phyloP scores from a whole-genome alignment of 1,140 invertebrate species.

The Thaumatotibia leucotreta region DNA sequence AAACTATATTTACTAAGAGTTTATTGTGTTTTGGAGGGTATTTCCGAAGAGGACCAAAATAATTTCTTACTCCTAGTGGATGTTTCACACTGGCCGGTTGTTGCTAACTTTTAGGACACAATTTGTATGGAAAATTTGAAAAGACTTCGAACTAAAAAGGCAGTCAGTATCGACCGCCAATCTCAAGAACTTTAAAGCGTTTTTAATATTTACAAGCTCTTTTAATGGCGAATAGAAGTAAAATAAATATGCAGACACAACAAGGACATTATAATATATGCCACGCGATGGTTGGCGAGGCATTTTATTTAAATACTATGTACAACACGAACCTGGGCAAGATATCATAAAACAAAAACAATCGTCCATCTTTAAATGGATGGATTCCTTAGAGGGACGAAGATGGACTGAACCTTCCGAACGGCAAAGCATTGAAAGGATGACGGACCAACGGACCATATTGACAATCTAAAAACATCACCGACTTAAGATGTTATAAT shows the following conservation, averaged over 20 bases:
- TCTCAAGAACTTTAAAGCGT: slow-evolving; percentile 32
- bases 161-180: slow-evolving; percentile 23
- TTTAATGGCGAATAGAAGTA: slow-evolving; percentile 33
- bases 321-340: slow-evolving; percentile 72
- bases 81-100: slow-evolving; percentile 70
- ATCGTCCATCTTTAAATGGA: slow-evolving; percentile 61
- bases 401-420: slow-evolving; percentile 22
- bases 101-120: slow-evolving; percentile 58
- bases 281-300: background rate
- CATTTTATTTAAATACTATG: slow-evolving; percentile 54
- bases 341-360: slow-evolving; percentile 52
- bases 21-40: slow-evolving; percentile 68
- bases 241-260: slow-evolving; percentile 20
- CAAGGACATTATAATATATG: slow-evolving; percentile 40
- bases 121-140: slow-evolving; percentile 49
- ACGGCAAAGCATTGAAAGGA: background rate
- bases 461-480: slow-evolving; percentile 15
- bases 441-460: background rate
- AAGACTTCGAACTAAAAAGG: slow-evolving; percentile 37
- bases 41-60: slow-evolving; percentile 63
- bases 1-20: slow-evolving; percentile 59
- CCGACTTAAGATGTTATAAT: slow-evolving; percentile 34
- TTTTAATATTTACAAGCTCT: slow-evolving; percentile 43
- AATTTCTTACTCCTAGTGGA: slow-evolving; percentile 68
- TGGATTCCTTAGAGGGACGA: slow-evolving; percentile 64